Evolutionary conservation across 2,113 vertebrate species (phyloP).

Genomic region (Heptranchias perlo): DNA sequence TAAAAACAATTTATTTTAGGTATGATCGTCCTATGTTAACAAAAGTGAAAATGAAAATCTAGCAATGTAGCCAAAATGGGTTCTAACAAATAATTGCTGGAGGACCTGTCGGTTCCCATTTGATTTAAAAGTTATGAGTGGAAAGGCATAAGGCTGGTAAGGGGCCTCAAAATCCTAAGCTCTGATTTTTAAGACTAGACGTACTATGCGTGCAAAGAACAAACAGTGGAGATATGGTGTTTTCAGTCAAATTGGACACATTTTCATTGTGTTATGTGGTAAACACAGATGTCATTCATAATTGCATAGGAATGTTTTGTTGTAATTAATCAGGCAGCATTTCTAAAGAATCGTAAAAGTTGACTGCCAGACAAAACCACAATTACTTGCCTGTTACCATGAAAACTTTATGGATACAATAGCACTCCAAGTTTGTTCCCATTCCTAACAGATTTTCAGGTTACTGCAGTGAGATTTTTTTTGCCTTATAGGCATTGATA

Average conservation of each 20-base stretch:
- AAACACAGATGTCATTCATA: slow-evolving; percentile 30
- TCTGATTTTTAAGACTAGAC: background rate
- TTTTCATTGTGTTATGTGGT: background rate
- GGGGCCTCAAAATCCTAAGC: background rate
- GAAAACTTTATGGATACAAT: background rate
- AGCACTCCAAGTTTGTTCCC: background rate
- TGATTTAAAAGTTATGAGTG: background rate
- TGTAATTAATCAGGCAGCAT: slow-evolving; percentile 12
- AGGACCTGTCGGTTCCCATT: background rate
- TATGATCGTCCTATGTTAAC: background rate
- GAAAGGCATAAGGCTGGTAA: background rate
- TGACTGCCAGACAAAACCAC: background rate
- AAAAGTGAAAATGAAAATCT: background rate
- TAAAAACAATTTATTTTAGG: background rate
- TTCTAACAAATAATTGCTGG: background rate
- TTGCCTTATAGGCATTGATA: background rate
- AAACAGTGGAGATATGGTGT: slow-evolving; percentile 21
- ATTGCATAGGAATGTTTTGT: slow-evolving; percentile 6
- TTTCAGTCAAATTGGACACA: slow-evolving; percentile 19
- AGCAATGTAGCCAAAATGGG: background rate
- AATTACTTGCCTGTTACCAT: background rate
- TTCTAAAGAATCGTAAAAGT: background rate
- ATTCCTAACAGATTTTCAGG: background rate
- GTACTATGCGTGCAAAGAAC: background rate
- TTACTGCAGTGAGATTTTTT: background rate